Conservation (phyloP, 2,888 invertebrate species). For the Prionchulus punctatus region DNA sequence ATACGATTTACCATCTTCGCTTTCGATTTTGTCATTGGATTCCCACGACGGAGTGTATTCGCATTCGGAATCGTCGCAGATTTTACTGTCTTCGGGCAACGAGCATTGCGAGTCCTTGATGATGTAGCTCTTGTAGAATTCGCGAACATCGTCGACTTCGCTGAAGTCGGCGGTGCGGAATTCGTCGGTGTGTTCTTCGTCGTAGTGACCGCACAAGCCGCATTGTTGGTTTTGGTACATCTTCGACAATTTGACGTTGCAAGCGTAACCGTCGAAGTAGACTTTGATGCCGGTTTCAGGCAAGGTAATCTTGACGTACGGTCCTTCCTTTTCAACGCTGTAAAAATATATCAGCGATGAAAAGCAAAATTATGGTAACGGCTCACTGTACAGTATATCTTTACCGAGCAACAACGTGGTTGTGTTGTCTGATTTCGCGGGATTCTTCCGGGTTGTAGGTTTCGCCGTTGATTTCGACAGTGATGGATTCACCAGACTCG, state of each 20-base stretch:
- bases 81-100: background rate
- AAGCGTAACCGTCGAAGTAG: constrained; percentile 21
- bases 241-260: constrained; percentile 17
- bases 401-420: background rate
- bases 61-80: background rate
- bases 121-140: constrained; percentile 6
- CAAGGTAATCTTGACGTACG: background rate
- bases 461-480: constrained; percentile 17
- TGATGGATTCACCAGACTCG: constrained; percentile 10
- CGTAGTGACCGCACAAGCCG: constrained; percentile 28
- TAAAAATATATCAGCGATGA: background rate
- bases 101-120: background rate
- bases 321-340: constrained; percentile 7
- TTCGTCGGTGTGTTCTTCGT: constrained; percentile 20
- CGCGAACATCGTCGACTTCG: background rate
- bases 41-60: too few species aligned
- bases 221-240: constrained; percentile 22
- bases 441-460: constrained; percentile 15
- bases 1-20: background rate
- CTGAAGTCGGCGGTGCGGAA: constrained; percentile 16
- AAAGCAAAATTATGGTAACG: too few species aligned
- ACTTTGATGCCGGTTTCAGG: constrained; percentile 19
- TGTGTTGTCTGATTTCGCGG: constrained; percentile 7
- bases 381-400: background rate
- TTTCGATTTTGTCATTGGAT: background rate